Base-by-base conservation (phyloP, 2,113 vertebrate species). In the Ceratotherium simum region DNA sequence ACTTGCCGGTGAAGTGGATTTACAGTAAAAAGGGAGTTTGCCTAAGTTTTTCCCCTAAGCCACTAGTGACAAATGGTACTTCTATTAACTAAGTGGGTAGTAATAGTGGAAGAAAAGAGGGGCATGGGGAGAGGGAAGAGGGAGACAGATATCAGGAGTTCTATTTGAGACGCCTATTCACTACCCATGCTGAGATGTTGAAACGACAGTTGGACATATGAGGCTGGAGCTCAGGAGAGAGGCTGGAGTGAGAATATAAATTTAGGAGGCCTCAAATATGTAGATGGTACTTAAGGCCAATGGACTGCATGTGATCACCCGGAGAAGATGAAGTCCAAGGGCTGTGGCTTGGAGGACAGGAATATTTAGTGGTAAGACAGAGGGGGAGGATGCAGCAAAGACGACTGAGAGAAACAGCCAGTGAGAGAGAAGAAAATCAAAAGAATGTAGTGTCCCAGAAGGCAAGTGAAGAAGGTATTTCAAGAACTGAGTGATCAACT, bases 31-130 rank as follows among this genome's bases (percentile, higher is more conserved):
- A 2, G 12, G 3, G 42, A 27, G 14, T 54, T 5, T 62, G 39
- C 27, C 65, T 2, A 2, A 2, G 36, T 54, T 25, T n/a, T 1
- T 2, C 2, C 51, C n/a, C 6, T 1, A 6, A 51, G 60, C 9
- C 29, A 16, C 89, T 4, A 17, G 25, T 29, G 60, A 36, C 20
- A 23, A 29, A 9, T 0, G 64, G 36, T 0, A 6, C 72, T 4
- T 13, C 21, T 25, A 33, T 10, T 16, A 60, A 4, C 70, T 21
- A 5, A 39, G 29, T 0, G 9, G 80, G n/a, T 5, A 20, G 23
- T 2, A 70, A 33, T 1, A 7, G 6, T 2, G 39, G 8, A 89
- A 39, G 54, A 82, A 65, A 3, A 39, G 18, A 65, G 2, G 42
- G 6, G 29, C 36, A 4, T 16, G 21, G 58, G 48, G 70, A 48